These are phyloP conservation scores for Dendrocincla fuliginosa DNA, from an alignment of 2,797 vertebrate genomes.

Conservation along the genomic window DNA sequence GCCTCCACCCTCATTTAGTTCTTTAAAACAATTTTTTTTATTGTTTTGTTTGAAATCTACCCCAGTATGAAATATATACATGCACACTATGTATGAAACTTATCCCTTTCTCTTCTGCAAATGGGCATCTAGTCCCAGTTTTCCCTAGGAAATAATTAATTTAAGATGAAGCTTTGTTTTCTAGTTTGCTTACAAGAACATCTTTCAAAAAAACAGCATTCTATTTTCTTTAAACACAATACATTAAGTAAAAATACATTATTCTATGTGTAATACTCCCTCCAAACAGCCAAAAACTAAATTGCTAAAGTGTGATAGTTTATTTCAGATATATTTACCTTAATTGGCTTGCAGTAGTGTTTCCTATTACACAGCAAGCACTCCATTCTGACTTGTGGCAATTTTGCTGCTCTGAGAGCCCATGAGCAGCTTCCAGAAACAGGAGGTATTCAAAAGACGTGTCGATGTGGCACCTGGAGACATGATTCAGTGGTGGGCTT, in stretches of 20 bases:
- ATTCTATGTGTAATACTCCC: neutral
- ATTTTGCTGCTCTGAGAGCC: neutral
- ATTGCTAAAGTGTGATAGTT: neutral
- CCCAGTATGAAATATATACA: neutral
- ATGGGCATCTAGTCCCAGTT: neutral
- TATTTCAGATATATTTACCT: neutral
- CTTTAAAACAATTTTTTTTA: neutral
- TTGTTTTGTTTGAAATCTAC: neutral
- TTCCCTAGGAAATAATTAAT: neutral
- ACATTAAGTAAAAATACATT: neutral
- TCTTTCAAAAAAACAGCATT: neutral
- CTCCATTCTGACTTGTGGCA: neutral
- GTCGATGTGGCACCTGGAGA: neutral
- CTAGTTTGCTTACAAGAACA: neutral
- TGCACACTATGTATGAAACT: neutral
- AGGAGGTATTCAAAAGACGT: rapidly evolving
- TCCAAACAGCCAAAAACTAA: neutral
- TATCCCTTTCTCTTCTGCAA: neutral
- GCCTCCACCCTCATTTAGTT: neutral
- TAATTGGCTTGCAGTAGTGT: neutral
- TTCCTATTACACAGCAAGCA: neutral
- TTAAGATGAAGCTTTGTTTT: neutral
- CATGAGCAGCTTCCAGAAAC: neutral
- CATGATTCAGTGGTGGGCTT: neutral
- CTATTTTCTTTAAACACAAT: neutral